Base-by-base conservation (phyloP, 2,888 invertebrate species). In the Diarsia brunnea region DNA sequence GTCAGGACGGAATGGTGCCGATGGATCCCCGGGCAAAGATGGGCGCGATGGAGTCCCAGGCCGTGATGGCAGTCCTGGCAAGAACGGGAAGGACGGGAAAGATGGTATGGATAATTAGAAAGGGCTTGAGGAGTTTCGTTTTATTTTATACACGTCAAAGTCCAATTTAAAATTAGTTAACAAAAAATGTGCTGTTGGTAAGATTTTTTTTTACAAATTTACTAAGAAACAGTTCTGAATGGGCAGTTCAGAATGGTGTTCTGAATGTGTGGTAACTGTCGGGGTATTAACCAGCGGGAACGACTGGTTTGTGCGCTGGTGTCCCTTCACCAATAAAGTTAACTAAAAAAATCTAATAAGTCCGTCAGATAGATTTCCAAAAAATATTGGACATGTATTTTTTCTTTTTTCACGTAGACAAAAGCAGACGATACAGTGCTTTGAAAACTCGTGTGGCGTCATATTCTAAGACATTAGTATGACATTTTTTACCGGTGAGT, bases 1-100 rank as follows among this genome's bases (percentile, higher is more conserved):
- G 82, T 98, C 98, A 0, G 98, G 99, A 3, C 97, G 98, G 73
- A 98, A 98, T 80, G 99, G 99, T 0, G 97, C 98, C 27, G 98
- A 98, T 88, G 98, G 98, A 0, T 96, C 97, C 2, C 97, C 98
- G 80, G 99, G 99, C 1, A 97, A 97, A 79, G 98, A 98, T 0
- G 98, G 98, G 0, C 94, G 97, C 8, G 97, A 98, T 85, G 98
- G 98, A 0, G 95, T 94, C 2, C 97, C 98, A 2, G 98, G 98
- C 4, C 96, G 97, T 78, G 97, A 98, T 86, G 97, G 98, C 70
- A 97, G 97, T 81, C 97, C 98, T 81, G 98, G 98, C 55, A 97
- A 96, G 85, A 95, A 96, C 66, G 96, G 96, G 0, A 96, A 95
- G 66, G 96, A 96, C 85, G 96, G 96, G 0, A 96, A 95, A 90